Evolutionary conservation across 2,113 vertebrate genomes (phyloP).

Genomic region (Apistogramma diplotaenia): DNA sequence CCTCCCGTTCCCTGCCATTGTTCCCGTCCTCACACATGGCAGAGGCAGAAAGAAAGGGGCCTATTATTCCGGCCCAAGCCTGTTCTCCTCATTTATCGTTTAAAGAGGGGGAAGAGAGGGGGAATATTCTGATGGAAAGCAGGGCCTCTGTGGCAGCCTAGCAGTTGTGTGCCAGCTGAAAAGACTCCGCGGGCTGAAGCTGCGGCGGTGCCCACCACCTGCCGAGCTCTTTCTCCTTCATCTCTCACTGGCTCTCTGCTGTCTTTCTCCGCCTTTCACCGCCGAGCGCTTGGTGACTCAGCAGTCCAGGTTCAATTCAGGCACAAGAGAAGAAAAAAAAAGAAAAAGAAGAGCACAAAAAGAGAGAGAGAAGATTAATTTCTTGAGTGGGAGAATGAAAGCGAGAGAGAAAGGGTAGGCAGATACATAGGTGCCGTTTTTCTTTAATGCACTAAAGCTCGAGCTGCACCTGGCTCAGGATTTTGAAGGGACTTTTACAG

Average conservation of each 20-base stretch:
- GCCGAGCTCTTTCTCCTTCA: constrained; percentile 72
- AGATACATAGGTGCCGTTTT: constrained; percentile 60
- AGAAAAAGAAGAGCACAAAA: constrained; percentile 44
- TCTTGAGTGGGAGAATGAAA: constrained; percentile 48
- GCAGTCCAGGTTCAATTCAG: constrained; percentile 66
- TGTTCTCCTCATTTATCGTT: constrained; percentile 77
- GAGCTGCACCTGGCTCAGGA: constrained; percentile 51
- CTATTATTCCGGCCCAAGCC: constrained; percentile 75
- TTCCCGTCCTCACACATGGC: constrained; percentile 74
- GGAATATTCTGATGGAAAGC: constrained; percentile 78
- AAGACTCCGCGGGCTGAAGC: constrained; percentile 67
- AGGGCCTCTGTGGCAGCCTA: constrained; percentile 74
- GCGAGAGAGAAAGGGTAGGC: constrained; percentile 8
- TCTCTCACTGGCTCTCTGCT: constrained; percentile 51
- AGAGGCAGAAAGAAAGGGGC: constrained; percentile 75
- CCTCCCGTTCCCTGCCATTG: constrained; percentile 71
- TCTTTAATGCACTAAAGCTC: constrained; percentile 26
- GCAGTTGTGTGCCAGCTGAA: constrained; percentile 78
- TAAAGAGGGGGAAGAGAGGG: constrained; percentile 69
- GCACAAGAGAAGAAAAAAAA: constrained; percentile 46
- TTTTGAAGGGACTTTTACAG: constrained; percentile 22
- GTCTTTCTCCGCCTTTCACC: constrained; percentile 68
- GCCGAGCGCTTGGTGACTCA: constrained; percentile 65
- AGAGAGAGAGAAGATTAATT: constrained; percentile 68
- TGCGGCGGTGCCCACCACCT: constrained; percentile 76